Base-by-base conservation (phyloP, 2,888 invertebrate genomes). In the Metallyticus violacea region DNA sequence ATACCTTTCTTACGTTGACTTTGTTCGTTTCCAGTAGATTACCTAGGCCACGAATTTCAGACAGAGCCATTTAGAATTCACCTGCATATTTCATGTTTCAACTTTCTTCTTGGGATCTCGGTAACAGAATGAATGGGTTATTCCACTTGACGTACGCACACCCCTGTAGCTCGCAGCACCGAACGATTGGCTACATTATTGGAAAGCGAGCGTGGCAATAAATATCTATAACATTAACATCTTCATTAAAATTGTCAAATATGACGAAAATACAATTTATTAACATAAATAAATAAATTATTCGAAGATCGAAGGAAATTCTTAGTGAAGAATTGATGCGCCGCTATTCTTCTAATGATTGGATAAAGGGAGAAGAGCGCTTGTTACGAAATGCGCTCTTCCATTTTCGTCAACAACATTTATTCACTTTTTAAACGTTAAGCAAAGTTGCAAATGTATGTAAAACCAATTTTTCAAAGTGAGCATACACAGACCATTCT, bases 41-140 rank as follows among this genome's bases (percentile, higher is more conserved):
- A 78, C 86, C 86, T 86, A 87, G 79, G 29, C 85, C 86, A 84
- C 82, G 85, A 79, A 85, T 81, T 79, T 86, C 87, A 81, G 87
- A 87, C 79, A 87, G 62, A 79, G 87, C 87, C 87, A 87, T 87
- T 87, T 87, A 86, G 79, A 87, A 83, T 83, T 85, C 85, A 87
- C 87, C 85, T 85, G 30, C 87, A 87, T 87, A 87, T 81, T 87
- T 87, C 85, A 85, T 85, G 62, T 80, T 85, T 79, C 82, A 80
- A 84, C 85, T 83, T 86, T 86, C 86, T 82, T 85, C 79, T 80
- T 77, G 22, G 77, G 87, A 87, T 83, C 79, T 87, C 85, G 83
- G 85, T 77, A 85, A 81, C 87, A 85, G 83, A 87, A 85, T 87
- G 85, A 87, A 87, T 87, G 82, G 83, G 87, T 85, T 77, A 28